A percentile compares a stretch with the other conserved stretches of the same genome.
Conservation (phyloP, 1,140 invertebrate species). For the Bombus superbus region DNA sequence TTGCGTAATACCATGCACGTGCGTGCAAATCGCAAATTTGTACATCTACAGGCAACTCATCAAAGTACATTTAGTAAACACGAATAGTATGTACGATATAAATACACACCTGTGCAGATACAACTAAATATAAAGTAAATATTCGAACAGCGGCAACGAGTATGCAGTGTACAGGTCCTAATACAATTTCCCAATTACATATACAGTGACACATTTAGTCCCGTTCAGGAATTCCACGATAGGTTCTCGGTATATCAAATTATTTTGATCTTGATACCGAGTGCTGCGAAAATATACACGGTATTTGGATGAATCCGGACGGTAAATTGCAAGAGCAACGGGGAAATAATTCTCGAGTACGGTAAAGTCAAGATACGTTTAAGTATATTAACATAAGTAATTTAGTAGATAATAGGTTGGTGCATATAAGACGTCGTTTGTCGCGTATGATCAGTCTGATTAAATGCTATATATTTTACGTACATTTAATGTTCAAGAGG, state of each 20-base stretch:
- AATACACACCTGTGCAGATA: background rate
- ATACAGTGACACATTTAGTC: background rate
- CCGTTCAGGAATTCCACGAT: background rate
- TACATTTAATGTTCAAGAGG: too few relatives aligned
- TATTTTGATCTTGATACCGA: background rate
- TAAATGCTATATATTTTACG: too few relatives aligned
- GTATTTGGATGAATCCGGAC: too few relatives aligned
- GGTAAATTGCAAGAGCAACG: background rate
- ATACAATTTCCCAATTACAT: conserved; percentile 1
- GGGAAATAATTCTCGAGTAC: background rate
- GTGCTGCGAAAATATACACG: background rate
- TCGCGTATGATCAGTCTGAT: too few relatives aligned
- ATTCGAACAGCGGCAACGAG: background rate
- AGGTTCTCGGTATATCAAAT: background rate
- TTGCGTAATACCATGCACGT: background rate
- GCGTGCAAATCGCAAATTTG: conserved; percentile 9
- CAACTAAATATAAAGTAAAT: conserved; percentile 33
- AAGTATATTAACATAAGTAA: background rate
- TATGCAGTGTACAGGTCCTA: background rate
- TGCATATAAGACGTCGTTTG: too few relatives aligned
- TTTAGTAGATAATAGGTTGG: too few relatives aligned
- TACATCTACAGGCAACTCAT: background rate
- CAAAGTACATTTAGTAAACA: conserved; percentile 11
- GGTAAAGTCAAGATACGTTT: background rate
- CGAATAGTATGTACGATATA: conserved; percentile 4